A percentile compares a stretch with the other conserved stretches of the same genome.
phyloP scores from a whole-genome alignment of 2,888 invertebrate genomes.

The Eupithecia subfuscata region DNA sequence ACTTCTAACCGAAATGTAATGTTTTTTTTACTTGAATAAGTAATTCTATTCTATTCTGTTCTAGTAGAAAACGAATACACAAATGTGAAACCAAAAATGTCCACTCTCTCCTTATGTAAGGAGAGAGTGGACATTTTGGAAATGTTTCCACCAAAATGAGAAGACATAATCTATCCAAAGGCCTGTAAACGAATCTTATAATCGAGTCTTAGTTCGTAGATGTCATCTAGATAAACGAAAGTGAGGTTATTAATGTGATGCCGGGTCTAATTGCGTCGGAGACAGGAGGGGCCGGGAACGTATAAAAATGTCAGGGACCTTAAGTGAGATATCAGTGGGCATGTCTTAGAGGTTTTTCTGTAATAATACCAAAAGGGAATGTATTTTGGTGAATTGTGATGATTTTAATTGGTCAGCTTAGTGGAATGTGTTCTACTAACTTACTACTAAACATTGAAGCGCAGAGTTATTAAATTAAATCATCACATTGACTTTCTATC shows the following conservation, averaged over 20 bases:
- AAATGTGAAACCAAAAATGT: too few species aligned
- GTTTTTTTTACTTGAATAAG: too few species aligned
- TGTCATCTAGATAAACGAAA: constrained; percentile 28
- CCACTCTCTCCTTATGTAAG: too few species aligned
- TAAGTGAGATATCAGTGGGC: constrained; percentile 9
- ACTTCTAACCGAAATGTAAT: too few species aligned
- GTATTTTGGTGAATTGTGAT: neutral
- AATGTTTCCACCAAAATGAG: too few species aligned
- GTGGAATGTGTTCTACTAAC: neutral
- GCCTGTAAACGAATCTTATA: neutral
- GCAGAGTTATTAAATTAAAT: too few species aligned
- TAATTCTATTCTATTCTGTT: too few species aligned
- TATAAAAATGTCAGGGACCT: constrained; percentile 41
- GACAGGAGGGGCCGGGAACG: constrained; percentile 34
- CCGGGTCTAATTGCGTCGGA: constrained; percentile 39
- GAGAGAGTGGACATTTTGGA: too few species aligned
- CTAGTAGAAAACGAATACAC: too few species aligned
- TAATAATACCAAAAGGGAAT: constrained; percentile 4
- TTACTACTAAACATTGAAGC: too few species aligned
- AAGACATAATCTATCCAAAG: neutral
- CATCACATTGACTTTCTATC: too few species aligned
- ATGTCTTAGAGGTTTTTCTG: neutral
- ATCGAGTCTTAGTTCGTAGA: constrained; percentile 1
- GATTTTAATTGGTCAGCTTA: neutral
- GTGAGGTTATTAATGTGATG: constrained; percentile 39